Evolutionary conservation across 2,888 invertebrate species (phyloP).

Genomic region (Furcula furcula): DNA sequence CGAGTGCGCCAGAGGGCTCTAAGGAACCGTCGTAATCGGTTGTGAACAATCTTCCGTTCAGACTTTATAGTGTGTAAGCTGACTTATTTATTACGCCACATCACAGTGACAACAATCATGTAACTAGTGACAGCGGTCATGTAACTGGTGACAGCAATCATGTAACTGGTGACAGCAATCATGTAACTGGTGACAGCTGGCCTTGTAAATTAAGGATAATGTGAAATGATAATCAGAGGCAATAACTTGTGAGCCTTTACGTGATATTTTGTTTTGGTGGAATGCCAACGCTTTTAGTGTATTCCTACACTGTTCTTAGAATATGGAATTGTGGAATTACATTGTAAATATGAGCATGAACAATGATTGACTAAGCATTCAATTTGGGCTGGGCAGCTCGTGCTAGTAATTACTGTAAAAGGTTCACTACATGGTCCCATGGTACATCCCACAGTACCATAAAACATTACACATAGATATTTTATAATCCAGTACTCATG

Average conservation of each 20-base stretch:
- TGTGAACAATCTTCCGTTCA: conserved; percentile 76
- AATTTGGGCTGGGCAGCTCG: conserved; percentile 24
- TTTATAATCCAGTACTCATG: no score
- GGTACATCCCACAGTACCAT: no score
- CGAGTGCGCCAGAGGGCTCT: conserved; percentile 76
- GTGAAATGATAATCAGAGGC: conserved; percentile 40
- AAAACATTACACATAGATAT: no score
- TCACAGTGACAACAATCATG: conserved; percentile 66
- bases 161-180: conserved; percentile 51
- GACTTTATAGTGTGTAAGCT: conserved; percentile 75
- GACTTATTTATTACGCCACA: conserved; percentile 77
- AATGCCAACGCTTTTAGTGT: conserved; percentile 65
- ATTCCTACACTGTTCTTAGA: conserved; percentile 33
- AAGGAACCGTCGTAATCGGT: conserved; percentile 77
- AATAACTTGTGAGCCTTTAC: conserved; percentile 39
- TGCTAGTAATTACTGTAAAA: conserved; percentile 13
- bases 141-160: conserved; percentile 57
- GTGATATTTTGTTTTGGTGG: conserved; percentile 51
- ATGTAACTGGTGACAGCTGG: conserved; percentile 42
- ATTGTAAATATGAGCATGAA: conserved; percentile 20
- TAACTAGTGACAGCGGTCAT: conserved; percentile 36
- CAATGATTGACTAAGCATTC: conserved; percentile 10
- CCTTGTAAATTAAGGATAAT: conserved; percentile 54
- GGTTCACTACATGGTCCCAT: conserved; percentile 11
- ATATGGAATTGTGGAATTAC: conserved; percentile 27